Base-by-base conservation (phyloP, 2,888 invertebrate genomes). In the Gymnosoma rotundatum region DNA sequence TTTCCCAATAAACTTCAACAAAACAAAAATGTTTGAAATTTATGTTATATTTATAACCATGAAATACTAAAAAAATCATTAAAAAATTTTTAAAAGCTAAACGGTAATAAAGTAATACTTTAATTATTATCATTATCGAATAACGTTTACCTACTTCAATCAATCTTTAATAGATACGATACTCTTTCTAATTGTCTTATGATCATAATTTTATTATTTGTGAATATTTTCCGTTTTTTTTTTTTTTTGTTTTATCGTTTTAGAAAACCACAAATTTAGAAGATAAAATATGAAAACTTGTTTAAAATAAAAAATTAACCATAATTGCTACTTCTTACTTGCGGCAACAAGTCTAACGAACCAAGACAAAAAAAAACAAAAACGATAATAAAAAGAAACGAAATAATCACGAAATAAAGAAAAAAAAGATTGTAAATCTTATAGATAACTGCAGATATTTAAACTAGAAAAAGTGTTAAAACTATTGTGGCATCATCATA, bases 391-490 rank as follows among this genome's bases (percentile, higher is more conserved):
- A 38, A 61, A 45, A 63, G 48, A 79, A n/a, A 60, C 20, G 45
- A 52, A 50, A 38, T 21, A 60, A 25, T 25, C 25, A 61, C 14
- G 58, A 73, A 58, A 52, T 42, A 9, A 52, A 60, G 16, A n/a
- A 67, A 52, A 50, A 50, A 52, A 52, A 20, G 25, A 21, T 69
- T 69, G 7, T 42, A 12, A 18, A 56, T 50, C 48, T 52, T 54
- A 54, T 32, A 64, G 54, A 56, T 64, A 45, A 45, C 63, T 78
- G 45, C 9, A 73, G 58, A 64, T 48, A 72, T 36, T 54, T 48
- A 60, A 52, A 67, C 20, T 73, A 54, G 73, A 67, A 79, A 79
- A 79, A 79, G 79, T 79, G 79, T 79, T 79, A 79, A 79, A 79
- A 54, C 79, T 36, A 73, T 73, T 73, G 73, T 73, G 72, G 48